Evolutionary conservation across 2,888 invertebrate genomes (phyloP).

Genomic region (Ariolimax columbianus): DNA sequence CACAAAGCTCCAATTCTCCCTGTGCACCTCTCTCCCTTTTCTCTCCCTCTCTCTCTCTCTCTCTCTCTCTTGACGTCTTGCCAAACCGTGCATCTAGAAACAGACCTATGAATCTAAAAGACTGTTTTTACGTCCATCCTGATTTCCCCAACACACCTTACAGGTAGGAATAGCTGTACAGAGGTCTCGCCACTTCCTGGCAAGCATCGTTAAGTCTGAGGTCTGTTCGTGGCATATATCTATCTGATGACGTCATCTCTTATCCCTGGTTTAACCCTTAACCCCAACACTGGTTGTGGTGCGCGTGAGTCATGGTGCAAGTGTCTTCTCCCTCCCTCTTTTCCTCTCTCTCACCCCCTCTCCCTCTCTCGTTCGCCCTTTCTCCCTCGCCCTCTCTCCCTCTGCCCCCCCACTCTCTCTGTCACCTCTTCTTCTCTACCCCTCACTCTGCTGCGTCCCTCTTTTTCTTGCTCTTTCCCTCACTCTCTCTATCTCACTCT

Average conservation of each 20-base stretch:
- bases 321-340: slow-evolving; percentile 22
- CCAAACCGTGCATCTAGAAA: no score
- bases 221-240: neutral
- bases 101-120: no score
- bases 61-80: neutral
- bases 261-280: neutral
- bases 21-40: no score
- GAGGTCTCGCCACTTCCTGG: neutral
- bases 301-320: no score
- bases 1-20: no score
- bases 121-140: no score
- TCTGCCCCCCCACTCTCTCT: slow-evolving; percentile 15
- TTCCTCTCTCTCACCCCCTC: slow-evolving; percentile 30
- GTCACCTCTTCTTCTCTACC: neutral
- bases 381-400: slow-evolving; percentile 7
- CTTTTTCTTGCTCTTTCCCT: slow-evolving; percentile 19
- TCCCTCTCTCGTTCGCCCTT: neutral
- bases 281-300: no score
- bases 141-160: neutral
- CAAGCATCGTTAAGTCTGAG: neutral
- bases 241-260: neutral
- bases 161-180: no score
- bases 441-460: neutral
- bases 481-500: neutral
- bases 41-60: no score